phyloP scores from a whole-genome alignment of 2,113 vertebrate species.

The Sinocyclocheilus anshuiensis region DNA sequence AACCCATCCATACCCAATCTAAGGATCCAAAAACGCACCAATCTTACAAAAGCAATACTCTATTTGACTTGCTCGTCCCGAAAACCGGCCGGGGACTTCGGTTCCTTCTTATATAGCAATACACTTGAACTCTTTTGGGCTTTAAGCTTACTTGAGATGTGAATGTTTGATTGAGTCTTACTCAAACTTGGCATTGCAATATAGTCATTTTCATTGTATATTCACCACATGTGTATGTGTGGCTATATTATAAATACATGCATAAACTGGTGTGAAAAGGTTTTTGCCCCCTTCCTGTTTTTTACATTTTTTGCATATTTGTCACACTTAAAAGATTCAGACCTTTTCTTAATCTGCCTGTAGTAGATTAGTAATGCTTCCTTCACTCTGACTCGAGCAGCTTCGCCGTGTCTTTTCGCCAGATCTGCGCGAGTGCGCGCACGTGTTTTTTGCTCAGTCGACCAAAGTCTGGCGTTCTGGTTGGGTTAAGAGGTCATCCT shows the following conservation, averaged over 20 bases:
- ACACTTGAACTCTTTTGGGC: conserved; percentile 73
- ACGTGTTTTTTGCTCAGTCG: conserved; percentile 11
- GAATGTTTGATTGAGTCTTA: conserved; percentile 76
- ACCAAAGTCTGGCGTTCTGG: conserved; percentile 48
- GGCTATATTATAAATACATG: conserved; percentile 76
- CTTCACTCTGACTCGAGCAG: conserved; percentile 51
- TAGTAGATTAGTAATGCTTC: conserved; percentile 69
- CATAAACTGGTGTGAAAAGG: too few relatives aligned
- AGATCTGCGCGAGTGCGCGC: neutral
- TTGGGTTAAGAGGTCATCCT: conserved; percentile 15
- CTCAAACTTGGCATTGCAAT: conserved; percentile 75
- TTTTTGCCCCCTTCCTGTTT: too few relatives aligned
- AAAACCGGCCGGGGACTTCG: conserved; percentile 54
- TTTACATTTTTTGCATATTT: too few relatives aligned
- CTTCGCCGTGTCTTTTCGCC: conserved; percentile 36
- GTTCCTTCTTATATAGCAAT: conserved; percentile 78
- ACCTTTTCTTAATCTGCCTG: conserved; percentile 68
- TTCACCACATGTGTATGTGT: conserved; percentile 72
- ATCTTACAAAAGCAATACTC: conserved; percentile 75
- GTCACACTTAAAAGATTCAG: too few relatives aligned
- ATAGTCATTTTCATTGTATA: conserved; percentile 79
- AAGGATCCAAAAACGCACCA: conserved; percentile 45
- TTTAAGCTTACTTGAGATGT: conserved; percentile 74
- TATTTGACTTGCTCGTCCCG: conserved; percentile 62
- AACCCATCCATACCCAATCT: conserved; percentile 46